phyloP scores from a whole-genome alignment of 2,797 vertebrate genomes.

The Urosaurus nigricauda region DNA sequence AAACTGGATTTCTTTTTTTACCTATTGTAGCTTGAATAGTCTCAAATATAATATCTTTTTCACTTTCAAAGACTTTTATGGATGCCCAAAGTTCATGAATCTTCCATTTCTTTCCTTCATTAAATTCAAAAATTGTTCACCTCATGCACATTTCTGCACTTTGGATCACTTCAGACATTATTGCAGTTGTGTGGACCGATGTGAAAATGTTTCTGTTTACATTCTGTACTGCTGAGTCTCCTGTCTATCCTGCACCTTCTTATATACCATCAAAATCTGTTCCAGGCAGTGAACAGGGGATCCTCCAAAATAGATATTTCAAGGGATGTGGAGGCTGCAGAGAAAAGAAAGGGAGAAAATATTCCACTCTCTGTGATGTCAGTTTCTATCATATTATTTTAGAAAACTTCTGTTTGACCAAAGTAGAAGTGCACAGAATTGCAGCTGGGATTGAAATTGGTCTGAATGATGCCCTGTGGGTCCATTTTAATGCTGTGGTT shows the following conservation, averaged over 20 bases:
- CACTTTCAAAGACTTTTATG: conserved; percentile 6
- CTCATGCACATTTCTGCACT: background rate
- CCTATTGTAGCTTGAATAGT: conserved; percentile 14
- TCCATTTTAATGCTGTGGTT: background rate
- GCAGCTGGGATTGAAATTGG: background rate
- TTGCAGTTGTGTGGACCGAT: too few species aligned
- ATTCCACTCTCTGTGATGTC: too few species aligned
- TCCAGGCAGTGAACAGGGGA: too few species aligned
- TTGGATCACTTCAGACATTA: background rate
- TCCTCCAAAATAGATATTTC: too few species aligned
- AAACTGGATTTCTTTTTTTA: conserved; percentile 47
- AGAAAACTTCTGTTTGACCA: background rate
- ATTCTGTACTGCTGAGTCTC: too few species aligned
- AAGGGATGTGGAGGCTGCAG: too few species aligned
- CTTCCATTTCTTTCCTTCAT: background rate
- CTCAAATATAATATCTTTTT: conserved; percentile 7
- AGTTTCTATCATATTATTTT: background rate
- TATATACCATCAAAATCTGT: too few species aligned
- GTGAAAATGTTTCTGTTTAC: too few species aligned
- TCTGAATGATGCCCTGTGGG: background rate
- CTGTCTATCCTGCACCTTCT: too few species aligned
- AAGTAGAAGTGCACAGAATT: background rate
- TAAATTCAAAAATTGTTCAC: background rate
- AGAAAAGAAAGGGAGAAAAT: too few species aligned
- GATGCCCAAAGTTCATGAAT: background rate